phyloP scores from a whole-genome alignment of 2,797 vertebrate genomes.

The Ptychadena robeensis region DNA sequence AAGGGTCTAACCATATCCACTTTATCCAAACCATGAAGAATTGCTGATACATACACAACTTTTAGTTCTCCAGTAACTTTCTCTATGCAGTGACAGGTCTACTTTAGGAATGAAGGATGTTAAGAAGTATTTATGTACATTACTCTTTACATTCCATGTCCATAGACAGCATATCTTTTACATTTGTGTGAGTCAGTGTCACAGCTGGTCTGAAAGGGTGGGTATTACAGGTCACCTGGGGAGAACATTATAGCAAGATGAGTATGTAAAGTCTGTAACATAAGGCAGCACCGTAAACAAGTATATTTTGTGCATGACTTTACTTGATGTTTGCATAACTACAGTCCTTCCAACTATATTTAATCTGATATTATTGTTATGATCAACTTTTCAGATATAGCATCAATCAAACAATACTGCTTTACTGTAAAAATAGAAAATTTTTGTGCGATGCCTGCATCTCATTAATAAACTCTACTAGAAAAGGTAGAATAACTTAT shows the following conservation, averaged over 20 bases:
- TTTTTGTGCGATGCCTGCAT: background rate
- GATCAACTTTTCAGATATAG: background rate
- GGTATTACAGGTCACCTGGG: constrained; percentile 15
- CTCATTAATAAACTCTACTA: background rate
- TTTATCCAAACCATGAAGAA: too few relatives aligned
- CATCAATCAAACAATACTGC: background rate
- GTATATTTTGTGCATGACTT: background rate
- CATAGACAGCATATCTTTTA: background rate
- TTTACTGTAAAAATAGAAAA: too few relatives aligned
- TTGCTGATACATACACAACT: too few relatives aligned
- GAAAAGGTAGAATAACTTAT: too few relatives aligned
- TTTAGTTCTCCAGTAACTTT: background rate
- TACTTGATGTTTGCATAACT: background rate
- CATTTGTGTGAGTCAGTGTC: background rate
- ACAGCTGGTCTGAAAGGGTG: background rate
- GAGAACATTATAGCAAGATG: background rate
- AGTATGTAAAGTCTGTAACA: background rate
- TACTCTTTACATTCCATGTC: background rate
- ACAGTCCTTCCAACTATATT: background rate
- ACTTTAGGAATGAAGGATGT: background rate
- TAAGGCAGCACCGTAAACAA: background rate
- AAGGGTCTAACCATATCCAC: too few relatives aligned
- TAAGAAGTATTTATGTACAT: background rate
- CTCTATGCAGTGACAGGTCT: background rate
- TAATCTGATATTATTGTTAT: background rate